Conservation (phyloP, 2,797 vertebrate genomes). For the Gambusia yucatana region DNA sequence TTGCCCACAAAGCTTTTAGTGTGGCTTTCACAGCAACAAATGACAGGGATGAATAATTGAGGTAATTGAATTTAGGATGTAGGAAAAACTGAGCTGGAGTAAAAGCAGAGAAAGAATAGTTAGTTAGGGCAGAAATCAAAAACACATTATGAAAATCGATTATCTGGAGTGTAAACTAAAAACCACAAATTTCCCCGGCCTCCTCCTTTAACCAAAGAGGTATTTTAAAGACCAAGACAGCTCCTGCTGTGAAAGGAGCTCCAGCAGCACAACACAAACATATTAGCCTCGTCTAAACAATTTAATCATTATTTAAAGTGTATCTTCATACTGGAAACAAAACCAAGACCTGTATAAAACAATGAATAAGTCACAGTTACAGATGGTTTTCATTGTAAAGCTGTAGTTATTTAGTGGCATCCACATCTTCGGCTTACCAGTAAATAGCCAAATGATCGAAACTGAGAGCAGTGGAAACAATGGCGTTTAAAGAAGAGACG, state of each 20-base stretch:
- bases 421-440: slow-evolving; percentile 40
- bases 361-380: slow-evolving; percentile 22
- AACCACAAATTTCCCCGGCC: slow-evolving; percentile 26
- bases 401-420: slow-evolving; percentile 35
- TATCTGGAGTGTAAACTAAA: slow-evolving; percentile 44
- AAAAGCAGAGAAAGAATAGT: slow-evolving; percentile 20
- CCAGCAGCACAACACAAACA: slow-evolving; percentile 8
- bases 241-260: slow-evolving; percentile 36
- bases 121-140: slow-evolving; percentile 14
- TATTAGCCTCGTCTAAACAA: slow-evolving; percentile 43
- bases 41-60: slow-evolving; percentile 58
- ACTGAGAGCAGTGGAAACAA: slow-evolving; percentile 23
- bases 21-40: slow-evolving; percentile 59
- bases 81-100: slow-evolving; percentile 26
- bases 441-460: slow-evolving; percentile 20
- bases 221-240: slow-evolving; percentile 26
- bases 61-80: slow-evolving; percentile 61
- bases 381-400: slow-evolving; percentile 50
- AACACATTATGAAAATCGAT: slow-evolving; percentile 21
- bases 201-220: background rate
- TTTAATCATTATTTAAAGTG: slow-evolving; percentile 44
- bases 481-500: slow-evolving; percentile 18
- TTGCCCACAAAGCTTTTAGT: slow-evolving; percentile 52
- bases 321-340: slow-evolving; percentile 25
- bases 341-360: slow-evolving; percentile 18